A percentile compares a stretch with the other conserved stretches of the same genome.
These are phyloP conservation scores for Dunckerocampus dactyliophorus DNA, from an alignment of 2,113 vertebrate species.

Conservation along the genomic window DNA sequence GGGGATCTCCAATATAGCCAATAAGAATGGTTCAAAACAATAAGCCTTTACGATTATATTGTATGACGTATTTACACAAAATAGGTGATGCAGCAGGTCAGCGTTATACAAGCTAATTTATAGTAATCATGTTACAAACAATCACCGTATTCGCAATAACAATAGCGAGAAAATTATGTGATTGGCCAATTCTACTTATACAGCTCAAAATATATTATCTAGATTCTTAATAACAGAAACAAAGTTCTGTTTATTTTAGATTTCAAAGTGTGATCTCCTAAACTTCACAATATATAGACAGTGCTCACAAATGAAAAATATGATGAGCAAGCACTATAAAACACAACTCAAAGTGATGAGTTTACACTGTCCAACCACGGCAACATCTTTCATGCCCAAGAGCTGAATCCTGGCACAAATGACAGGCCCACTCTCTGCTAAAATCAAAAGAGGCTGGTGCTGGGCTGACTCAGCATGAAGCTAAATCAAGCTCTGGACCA, in stretches of 20 bases:
- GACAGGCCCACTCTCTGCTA: conserved; percentile 23
- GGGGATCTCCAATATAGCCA: no score
- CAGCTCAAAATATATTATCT: no score
- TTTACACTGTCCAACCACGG: conserved; percentile 45
- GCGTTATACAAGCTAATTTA: no score
- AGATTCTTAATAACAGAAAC: no score
- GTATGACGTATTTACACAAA: no score
- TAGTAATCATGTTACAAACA: no score
- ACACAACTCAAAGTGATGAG: conserved; percentile 36
- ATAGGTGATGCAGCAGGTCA: no score
- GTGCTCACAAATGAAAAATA: conserved; percentile 12
- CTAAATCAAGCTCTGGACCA: conserved; percentile 68
- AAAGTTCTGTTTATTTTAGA: background rate
- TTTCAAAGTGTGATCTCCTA: background rate
- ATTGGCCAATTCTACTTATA: no score
- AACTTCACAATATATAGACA: background rate
- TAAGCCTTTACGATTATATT: no score
- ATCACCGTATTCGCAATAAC: no score
- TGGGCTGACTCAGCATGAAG: conserved; percentile 66
- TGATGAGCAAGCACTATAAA: conserved; percentile 37
- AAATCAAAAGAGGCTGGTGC: conserved; percentile 24
- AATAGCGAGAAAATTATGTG: no score
- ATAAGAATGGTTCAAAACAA: no score
- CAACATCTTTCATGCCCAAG: conserved; percentile 42
- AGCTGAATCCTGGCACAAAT: conserved; percentile 34